Base-by-base conservation (phyloP, 92 coral and sea anemone genomes). In the Nematostella vectensis region DNA sequence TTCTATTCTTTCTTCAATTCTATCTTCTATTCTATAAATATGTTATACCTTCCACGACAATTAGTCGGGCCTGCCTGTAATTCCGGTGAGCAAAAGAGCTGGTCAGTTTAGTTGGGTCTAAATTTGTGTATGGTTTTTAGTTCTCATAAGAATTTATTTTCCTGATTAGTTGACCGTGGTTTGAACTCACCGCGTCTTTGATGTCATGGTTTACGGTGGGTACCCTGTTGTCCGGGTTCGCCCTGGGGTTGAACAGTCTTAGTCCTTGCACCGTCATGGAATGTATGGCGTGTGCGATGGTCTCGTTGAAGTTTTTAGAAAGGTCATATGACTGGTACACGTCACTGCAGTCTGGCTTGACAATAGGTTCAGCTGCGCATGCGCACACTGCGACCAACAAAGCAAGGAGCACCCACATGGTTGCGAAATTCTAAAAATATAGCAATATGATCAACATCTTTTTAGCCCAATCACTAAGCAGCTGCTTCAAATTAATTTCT, bases 181-280 rank as follows among this genome's bases (percentile, higher is more conserved):
- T n/a, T n/a, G n/a, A n/a, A 58, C 47, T 38, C 45, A 70, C 89
- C 84, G 76, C 89, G 45, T 82, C 89, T 37, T 63, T 65, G 63
- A 82, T 82, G 31, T 83, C 50, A 31, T 77, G 85, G 43, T 83
- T 83, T 8, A 83, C 91, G 2, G 91, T 83, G 11, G 91, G 91
- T 0, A 83, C 78, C 17, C 57, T 52, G 55, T 83, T 83, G 51
- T 62, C 47, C 3, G 8, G 54, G 2, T 73, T 83, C 33, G 91
- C 91, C 20, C 67, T 62, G 21, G 85, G 78, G 67, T 83, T 83
- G 54, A 83, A 83, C 70, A 83, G 44, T 22, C 85, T 77, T 39
- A 83, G 65, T 11, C 91, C 91, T 31, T 78, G 79, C 49, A 83
- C 85, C 18, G 76, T 83, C 91, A 83, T 83, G 51, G 85, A 83